Percentiles rank a stretch among this genome's conserved stretches.
These are phyloP conservation scores for Calliopsis andreniformis DNA, from an alignment of 1,140 invertebrate genomes.

Conservation along the genomic window DNA sequence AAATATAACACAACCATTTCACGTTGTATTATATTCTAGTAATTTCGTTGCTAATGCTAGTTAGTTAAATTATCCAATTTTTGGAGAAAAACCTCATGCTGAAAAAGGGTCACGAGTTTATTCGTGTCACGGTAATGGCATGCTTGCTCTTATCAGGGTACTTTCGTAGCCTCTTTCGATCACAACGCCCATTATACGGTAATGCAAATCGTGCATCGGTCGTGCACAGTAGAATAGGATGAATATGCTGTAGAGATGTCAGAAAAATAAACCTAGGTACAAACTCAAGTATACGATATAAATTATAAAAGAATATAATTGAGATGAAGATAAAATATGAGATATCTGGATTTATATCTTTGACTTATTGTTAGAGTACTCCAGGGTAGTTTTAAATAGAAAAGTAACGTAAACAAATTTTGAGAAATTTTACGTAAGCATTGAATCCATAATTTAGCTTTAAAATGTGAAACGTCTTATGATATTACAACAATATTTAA, in stretches of 20 bases:
- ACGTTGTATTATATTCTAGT: neutral
- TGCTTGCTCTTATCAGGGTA: neutral
- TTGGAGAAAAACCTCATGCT: neutral
- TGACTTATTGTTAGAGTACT: no score
- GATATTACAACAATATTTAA: no score
- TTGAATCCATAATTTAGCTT: no score
- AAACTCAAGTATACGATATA: neutral
- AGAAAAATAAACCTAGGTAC: neutral
- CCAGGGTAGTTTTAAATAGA: no score
- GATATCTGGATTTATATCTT: no score
- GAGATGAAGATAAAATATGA: no score
- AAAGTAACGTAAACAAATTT: no score
- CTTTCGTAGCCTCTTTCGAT: conserved; percentile 5
- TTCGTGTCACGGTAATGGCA: conserved; percentile 2
- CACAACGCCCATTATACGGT: conserved; percentile 5
- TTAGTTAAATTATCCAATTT: neutral
- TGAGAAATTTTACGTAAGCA: no score
- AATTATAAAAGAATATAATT: neutral
- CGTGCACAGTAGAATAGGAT: no score
- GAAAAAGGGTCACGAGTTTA: neutral
- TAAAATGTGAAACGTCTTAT: no score
- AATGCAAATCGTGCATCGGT: conserved; percentile 1
- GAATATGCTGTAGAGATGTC: no score
- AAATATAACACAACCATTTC: neutral
- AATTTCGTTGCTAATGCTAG: no score